Evolutionary conservation across 2,888 invertebrate genomes (phyloP).

Genomic region (Ophion ventricosus): DNA sequence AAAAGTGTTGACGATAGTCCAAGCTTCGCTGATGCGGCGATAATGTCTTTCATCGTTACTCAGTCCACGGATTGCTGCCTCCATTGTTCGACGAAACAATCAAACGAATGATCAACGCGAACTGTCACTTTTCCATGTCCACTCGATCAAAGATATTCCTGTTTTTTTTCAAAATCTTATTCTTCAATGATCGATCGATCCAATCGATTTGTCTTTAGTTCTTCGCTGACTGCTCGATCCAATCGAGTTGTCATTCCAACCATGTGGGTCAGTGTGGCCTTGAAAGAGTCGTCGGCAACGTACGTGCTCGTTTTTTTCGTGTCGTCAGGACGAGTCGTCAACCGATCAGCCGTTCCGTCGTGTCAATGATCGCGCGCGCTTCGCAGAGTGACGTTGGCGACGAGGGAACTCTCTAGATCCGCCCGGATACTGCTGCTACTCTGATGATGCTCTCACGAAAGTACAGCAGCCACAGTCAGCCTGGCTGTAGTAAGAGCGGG

Average conservation of each 20-base stretch:
- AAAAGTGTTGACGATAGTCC: background rate
- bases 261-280: background rate
- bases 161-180: background rate
- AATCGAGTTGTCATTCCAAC: background rate
- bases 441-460: slow-evolving; percentile 43
- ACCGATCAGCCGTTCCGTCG: slow-evolving; percentile 21
- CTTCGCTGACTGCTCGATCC: background rate
- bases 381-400: slow-evolving; percentile 37
- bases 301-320: background rate
- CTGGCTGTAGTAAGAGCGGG: slow-evolving; percentile 43
- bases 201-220: background rate
- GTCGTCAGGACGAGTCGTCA: background rate
- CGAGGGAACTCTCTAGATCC: slow-evolving; percentile 38
- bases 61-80: background rate
- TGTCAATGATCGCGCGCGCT: slow-evolving; percentile 15
- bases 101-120: background rate
- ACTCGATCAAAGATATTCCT: background rate
- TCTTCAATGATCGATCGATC: background rate
- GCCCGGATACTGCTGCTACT: slow-evolving; percentile 41
- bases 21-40: slow-evolving; percentile 9
- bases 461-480: slow-evolving; percentile 31
- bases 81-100: background rate
- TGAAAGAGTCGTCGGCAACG: slow-evolving; percentile 1
- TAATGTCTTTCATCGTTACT: slow-evolving; percentile 10
- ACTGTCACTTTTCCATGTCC: slow-evolving; percentile 24